Percentiles rank a stretch among this genome's conserved stretches.
Conservation (phyloP, 2,888 invertebrate genomes). For the Apamea monoglypha region DNA sequence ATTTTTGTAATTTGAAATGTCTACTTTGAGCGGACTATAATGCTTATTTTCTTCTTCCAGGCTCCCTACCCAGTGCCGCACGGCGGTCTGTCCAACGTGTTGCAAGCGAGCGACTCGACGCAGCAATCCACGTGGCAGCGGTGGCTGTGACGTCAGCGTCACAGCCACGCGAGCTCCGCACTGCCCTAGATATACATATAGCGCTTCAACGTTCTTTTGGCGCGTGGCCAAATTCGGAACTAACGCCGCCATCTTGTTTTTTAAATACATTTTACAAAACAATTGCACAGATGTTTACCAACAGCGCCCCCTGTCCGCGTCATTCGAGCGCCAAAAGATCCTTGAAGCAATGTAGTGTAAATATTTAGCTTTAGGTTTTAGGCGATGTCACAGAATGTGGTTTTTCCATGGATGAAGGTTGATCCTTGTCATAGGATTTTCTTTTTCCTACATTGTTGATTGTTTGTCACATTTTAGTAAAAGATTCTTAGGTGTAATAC, state of each 20-base stretch:
- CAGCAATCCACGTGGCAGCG: conserved; percentile 76
- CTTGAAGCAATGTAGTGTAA: conserved; percentile 7
- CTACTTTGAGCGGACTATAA: too few species aligned
- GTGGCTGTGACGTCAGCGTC: conserved; percentile 73
- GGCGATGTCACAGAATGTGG: conserved; percentile 21
- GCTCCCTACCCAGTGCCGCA: conserved; percentile 73
- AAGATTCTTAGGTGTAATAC: background rate
- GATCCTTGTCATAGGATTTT: background rate
- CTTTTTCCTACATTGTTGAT: background rate
- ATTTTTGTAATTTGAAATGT: too few species aligned
- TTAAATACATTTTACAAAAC: background rate
- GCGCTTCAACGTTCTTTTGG: conserved; percentile 11
- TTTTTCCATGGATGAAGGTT: background rate
- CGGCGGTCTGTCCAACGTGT: conserved; percentile 82
- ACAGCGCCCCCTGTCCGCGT: background rate
- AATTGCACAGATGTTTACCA: background rate
- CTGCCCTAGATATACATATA: conserved; percentile 16
- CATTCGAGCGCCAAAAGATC: background rate
- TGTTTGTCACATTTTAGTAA: background rate
- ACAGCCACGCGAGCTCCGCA: background rate
- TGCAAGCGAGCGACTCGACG: conserved; percentile 79
- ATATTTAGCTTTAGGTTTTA: conserved; percentile 7
- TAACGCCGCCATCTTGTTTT: background rate
- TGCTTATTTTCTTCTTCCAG: conserved; percentile 63
- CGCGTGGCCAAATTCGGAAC: background rate